Conservation (phyloP, 2,888 invertebrate species). For the Eupithecia insigniata region DNA sequence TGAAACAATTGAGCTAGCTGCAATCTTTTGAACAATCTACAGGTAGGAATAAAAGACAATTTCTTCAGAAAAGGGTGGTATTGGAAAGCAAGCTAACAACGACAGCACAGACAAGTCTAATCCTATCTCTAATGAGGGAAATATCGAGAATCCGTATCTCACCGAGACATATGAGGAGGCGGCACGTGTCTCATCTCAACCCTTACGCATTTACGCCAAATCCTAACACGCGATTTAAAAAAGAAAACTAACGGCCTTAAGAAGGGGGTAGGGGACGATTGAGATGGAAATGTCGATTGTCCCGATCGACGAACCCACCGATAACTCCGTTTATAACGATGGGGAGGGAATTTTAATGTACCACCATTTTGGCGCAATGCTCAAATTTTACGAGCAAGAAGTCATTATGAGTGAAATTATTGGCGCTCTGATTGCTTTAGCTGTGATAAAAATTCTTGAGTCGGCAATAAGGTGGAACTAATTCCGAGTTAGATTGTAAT, state of each 20-base stretch:
- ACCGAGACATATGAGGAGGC: conserved; percentile 77
- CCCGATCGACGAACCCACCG: conserved; percentile 72
- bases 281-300: conserved; percentile 83
- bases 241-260: conserved; percentile 80
- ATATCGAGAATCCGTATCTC: conserved; percentile 63
- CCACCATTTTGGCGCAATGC: conserved; percentile 84
- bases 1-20: no score
- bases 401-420: conserved; percentile 85
- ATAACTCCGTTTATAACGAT: conserved; percentile 83
- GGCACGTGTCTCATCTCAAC: conserved; percentile 68
- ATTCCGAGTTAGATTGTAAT: conserved; percentile 78
- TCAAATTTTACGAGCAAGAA: conserved; percentile 82
- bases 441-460: conserved; percentile 84
- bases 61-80: conserved; percentile 6
- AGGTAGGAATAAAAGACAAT: no score
- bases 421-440: conserved; percentile 83
- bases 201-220: conserved; percentile 82
- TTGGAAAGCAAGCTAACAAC: conserved; percentile 17
- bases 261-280: conserved; percentile 66
- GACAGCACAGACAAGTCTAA: conserved; percentile 38
- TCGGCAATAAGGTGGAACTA: conserved; percentile 84
- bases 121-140: conserved; percentile 53
- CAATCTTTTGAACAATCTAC: no score
- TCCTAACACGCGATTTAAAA: conserved; percentile 84
- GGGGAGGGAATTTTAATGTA: conserved; percentile 84